Percentiles rank a stretch among this genome's conserved stretches.
phyloP scores from a whole-genome alignment of 2,888 invertebrate species.

The Agrenia bidenticulata region DNA sequence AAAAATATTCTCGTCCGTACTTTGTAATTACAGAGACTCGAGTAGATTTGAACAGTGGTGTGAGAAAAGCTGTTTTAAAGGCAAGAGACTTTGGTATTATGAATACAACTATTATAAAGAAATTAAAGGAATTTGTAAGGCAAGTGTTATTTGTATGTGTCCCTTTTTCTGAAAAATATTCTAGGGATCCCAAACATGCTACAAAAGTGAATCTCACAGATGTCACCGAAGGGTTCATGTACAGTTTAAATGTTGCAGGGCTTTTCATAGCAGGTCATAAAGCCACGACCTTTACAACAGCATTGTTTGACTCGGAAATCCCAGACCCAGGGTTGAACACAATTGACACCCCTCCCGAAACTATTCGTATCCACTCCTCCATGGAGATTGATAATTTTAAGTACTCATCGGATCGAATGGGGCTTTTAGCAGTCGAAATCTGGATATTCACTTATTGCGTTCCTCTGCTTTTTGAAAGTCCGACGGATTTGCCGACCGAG shows the following conservation, averaged over 20 bases:
- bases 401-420: neutral
- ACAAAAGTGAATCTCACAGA: neutral
- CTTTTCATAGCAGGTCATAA: neutral
- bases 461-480: neutral
- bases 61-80: neutral
- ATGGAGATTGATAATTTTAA: too few relatives aligned
- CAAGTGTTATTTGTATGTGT: neutral
- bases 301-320: neutral
- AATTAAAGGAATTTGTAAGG: neutral
- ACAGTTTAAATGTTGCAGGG: neutral
- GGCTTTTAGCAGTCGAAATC: neutral
- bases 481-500: neutral
- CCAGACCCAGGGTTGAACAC: too few relatives aligned
- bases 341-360: too few relatives aligned
- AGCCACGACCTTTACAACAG: neutral
- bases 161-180: neutral
- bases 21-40: neutral
- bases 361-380: too few relatives aligned
- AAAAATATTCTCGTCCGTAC: neutral
- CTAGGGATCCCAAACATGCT: too few relatives aligned
- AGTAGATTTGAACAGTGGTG: neutral
- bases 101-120: neutral
- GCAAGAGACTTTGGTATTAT: neutral
- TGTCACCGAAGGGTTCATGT: neutral
- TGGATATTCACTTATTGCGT: slow-evolving; percentile 1